Conservation (phyloP, 1,140 invertebrate genomes). For the Limonius californicus region DNA sequence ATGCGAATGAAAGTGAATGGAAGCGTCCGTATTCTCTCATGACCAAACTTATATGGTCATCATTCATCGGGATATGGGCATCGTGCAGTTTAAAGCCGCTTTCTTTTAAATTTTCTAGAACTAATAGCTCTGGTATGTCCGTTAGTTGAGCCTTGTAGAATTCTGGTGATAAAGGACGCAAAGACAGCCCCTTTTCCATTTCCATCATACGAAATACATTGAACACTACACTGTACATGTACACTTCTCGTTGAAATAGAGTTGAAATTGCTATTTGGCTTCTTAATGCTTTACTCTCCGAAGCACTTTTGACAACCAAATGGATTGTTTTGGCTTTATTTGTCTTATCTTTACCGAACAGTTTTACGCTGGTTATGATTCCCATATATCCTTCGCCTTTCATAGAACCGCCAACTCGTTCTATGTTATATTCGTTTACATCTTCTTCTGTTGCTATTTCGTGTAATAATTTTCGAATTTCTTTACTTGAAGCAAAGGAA, state of each 20-base stretch:
- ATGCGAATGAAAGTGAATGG: slow-evolving; percentile 52
- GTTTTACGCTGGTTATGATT: too few relatives aligned
- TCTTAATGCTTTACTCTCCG: slow-evolving; percentile 12
- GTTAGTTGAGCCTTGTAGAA: neutral
- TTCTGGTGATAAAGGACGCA: neutral
- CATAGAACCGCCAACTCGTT: too few relatives aligned
- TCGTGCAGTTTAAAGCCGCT: slow-evolving; percentile 49
- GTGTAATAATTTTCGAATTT: too few relatives aligned
- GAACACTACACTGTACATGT: slow-evolving; percentile 17
- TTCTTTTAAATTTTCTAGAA: slow-evolving; percentile 53
- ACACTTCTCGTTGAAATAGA: slow-evolving; percentile 9
- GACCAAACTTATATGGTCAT: slow-evolving; percentile 47
- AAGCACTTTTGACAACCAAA: slow-evolving; percentile 9
- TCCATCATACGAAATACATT: slow-evolving; percentile 16
- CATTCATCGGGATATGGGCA: slow-evolving; percentile 46
- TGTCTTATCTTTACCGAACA: too few relatives aligned
- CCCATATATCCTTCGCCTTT: too few relatives aligned
- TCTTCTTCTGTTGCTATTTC: too few relatives aligned
- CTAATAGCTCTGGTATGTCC: slow-evolving; percentile 46
- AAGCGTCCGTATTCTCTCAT: slow-evolving; percentile 52
- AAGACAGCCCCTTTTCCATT: slow-evolving; percentile 1
- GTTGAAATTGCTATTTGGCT: neutral
- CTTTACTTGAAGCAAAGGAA: too few relatives aligned
- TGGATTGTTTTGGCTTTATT: too few relatives aligned
- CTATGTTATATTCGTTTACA: too few relatives aligned